Percentiles rank a stretch among this genome's conserved stretches.
phyloP scores from a whole-genome alignment of 1,140 invertebrate species.

The Drosophila biarmipes region DNA sequence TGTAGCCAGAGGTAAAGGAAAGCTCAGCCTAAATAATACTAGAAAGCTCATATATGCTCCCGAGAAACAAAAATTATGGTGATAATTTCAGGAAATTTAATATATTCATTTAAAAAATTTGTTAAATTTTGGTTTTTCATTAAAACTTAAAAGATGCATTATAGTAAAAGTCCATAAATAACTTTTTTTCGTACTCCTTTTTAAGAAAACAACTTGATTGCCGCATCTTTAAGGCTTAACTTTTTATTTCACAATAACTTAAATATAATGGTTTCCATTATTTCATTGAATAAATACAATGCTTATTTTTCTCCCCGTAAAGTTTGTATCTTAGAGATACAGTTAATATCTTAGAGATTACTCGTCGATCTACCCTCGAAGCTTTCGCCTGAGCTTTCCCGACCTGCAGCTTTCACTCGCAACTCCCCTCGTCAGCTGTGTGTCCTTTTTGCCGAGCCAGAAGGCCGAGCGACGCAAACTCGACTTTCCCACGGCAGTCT shows the following conservation, averaged over 20 bases:
- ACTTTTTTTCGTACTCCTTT: no score
- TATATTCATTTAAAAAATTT: not conserved
- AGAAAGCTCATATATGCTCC: not conserved
- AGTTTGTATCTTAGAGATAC: not conserved
- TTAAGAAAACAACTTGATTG: no score
- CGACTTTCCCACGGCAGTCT: slow-evolving; percentile 56
- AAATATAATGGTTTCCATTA: no score
- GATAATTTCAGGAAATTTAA: no score
- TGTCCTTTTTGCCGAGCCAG: slow-evolving; percentile 36
- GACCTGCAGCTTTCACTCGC: slow-evolving; percentile 48
- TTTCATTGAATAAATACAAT: no score
- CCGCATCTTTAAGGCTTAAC: no score
- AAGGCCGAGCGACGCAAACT: slow-evolving; percentile 9
- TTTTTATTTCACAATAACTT: no score
- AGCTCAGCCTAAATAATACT: slow-evolving; percentile 1
- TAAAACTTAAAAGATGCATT: no score
- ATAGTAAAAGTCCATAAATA: no score
- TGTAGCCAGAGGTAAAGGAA: slow-evolving; percentile 1
- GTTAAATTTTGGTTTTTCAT: no score
- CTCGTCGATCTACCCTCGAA: slow-evolving; percentile 20
- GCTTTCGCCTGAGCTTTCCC: slow-evolving; percentile 49
- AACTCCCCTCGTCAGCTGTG: slow-evolving; percentile 38
- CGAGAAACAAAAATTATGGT: not conserved
- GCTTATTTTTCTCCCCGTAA: not conserved
- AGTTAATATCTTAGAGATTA: not conserved